Percentiles rank a stretch among this genome's conserved stretches.
phyloP scores from a whole-genome alignment of 2,113 vertebrate species.

The Bubalus kerabau region DNA sequence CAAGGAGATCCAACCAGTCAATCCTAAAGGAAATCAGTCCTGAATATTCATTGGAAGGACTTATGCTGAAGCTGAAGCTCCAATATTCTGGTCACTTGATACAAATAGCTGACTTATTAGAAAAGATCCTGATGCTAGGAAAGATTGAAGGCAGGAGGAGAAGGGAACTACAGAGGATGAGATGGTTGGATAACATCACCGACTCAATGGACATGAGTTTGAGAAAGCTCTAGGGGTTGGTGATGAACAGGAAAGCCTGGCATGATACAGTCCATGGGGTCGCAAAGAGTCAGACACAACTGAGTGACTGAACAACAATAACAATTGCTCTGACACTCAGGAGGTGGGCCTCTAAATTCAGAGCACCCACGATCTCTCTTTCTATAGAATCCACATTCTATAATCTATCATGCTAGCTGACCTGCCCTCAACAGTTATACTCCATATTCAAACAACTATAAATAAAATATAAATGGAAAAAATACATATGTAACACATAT shows the following conservation, averaged over 20 bases:
- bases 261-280: fast-evolving
- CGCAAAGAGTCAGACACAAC: background rate
- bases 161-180: background rate
- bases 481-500: background rate
- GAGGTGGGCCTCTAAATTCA: background rate
- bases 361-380: background rate
- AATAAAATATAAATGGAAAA: background rate
- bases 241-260: background rate
- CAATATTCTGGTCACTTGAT: background rate
- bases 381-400: background rate
- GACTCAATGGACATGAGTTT: background rate
- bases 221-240: background rate
- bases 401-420: background rate
- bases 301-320: background rate
- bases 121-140: background rate
- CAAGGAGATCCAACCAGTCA: background rate
- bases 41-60: background rate
- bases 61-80: background rate
- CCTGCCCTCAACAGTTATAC: background rate
- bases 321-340: background rate
- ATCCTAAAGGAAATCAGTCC: background rate
- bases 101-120: background rate
- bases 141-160: background rate
- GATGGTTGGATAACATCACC: background rate
- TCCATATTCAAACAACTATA: background rate